Conservation (phyloP, 2,797 vertebrate species). For the Parotocinclus haroldoi region DNA sequence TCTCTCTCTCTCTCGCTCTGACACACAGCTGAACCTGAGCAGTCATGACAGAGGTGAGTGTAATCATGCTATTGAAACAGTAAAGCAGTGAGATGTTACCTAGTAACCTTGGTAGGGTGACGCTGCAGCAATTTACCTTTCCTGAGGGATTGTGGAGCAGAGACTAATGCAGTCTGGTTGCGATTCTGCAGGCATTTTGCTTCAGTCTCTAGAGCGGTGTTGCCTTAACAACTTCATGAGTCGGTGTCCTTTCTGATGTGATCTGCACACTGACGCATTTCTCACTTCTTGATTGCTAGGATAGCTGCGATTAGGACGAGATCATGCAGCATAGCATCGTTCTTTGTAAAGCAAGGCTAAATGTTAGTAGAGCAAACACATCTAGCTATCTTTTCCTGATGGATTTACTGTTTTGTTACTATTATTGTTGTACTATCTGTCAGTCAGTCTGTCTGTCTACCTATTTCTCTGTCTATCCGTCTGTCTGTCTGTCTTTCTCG, state of each 20-base stretch:
- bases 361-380: not conserved
- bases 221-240: slow-evolving; percentile 15
- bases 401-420: no score
- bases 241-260: not conserved
- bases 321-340: not conserved
- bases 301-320: not conserved
- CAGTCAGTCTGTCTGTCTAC: slow-evolving; percentile 10
- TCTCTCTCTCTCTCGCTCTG: slow-evolving; percentile 1
- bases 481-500: not conserved
- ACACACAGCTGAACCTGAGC: slow-evolving; percentile 19
- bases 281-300: not conserved
- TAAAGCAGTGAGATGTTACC: not conserved
- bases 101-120: not conserved
- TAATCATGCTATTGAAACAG: not conserved
- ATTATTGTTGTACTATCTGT: not conserved
- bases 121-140: not conserved
- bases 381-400: not conserved
- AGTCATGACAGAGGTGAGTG: slow-evolving; percentile 7
- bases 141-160: not conserved
- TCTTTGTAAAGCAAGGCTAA: not conserved
- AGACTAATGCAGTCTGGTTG: not conserved
- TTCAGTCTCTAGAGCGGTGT: not conserved
- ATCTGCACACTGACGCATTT: no score
- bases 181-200: not conserved
- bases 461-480: not conserved